phyloP scores from a whole-genome alignment of 2,113 vertebrate genomes.

The Xyrauchen texanus region DNA sequence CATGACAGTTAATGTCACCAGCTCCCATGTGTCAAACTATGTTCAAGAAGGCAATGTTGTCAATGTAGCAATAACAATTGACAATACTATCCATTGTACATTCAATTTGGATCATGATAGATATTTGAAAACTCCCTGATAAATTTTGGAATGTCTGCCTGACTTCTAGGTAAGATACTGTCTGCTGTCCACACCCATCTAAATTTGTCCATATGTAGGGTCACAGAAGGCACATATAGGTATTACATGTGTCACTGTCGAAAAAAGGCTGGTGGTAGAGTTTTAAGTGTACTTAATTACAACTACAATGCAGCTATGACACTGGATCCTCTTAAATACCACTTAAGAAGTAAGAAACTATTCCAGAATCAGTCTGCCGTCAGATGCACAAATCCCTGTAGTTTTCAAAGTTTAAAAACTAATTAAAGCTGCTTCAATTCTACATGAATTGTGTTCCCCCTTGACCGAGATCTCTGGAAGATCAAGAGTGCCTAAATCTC shows the following conservation, averaged over 20 bases:
- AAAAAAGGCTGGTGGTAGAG: neutral
- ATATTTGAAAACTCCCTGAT: neutral
- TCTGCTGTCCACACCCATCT: neutral
- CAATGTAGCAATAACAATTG: neutral
- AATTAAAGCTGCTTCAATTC: conserved; percentile 65
- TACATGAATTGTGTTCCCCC: conserved; percentile 62
- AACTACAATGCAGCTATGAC: conserved; percentile 21
- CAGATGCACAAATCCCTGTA: conserved; percentile 37
- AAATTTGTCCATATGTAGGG: conserved; percentile 7
- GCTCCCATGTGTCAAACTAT: neutral
- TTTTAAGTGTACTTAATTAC: conserved; percentile 31
- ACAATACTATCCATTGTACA: neutral
- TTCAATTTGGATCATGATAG: neutral
- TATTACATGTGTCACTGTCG: conserved; percentile 32
- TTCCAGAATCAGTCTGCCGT: conserved; percentile 1
- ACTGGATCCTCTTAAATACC: conserved; percentile 8
- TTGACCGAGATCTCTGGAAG: conserved; percentile 64
- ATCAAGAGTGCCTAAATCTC: conserved; percentile 67
- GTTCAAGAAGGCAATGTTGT: neutral
- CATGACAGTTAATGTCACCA: neutral
- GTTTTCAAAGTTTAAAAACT: conserved; percentile 68
- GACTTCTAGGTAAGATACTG: conserved; percentile 7
- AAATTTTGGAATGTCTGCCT: neutral
- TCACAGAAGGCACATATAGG: conserved; percentile 26
- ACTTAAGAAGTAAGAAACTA: conserved; percentile 12